Base-by-base conservation (phyloP, 2,888 invertebrate species). In the Megamerina dolium region DNA sequence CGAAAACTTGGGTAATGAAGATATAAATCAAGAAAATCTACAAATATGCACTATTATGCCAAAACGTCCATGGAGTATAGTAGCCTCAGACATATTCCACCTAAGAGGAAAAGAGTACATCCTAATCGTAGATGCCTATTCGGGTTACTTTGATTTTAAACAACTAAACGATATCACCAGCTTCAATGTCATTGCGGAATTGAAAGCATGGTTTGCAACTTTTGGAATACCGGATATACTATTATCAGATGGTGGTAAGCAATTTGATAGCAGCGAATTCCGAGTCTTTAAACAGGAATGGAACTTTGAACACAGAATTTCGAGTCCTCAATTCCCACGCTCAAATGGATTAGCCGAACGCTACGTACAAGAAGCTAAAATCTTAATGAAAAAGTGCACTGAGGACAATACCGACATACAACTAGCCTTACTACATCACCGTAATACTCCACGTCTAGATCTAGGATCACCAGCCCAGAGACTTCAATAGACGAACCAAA, bases 281-380 rank as follows among this genome's bases (percentile, higher is more conserved):
- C 6, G 20, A 20, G 5, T 10, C 13, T 34, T 34, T 16, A n/a
- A 19, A 34, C 12, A 34, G 13, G 19, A 5, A 12, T 19, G 34
- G 34, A 34, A 34, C 12, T 34, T 16, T 19, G 26, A 37, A 17
- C 37, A 26, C 12, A 37, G 26, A 12, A 9, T 26, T 6, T 37
- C 37, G 9, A 14, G 26, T 14, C 23, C 37, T 26, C 37, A 36
- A 10, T 36, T 23, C 14, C 36, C 36, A 4, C 8, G 26, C 6
- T 37, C 26, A 13, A 37, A 37, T 34, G 34, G 34, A 10, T 18
- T 34, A 8, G 34, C 34, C 9, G 34, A 34, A 19, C 34, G 34
- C 6, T 19, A 19, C 18, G 34, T 34, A 5, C 34, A 34, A 34
- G 17, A 17, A 34, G 34, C 19, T 8, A 34, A 34, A 19, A 19